phyloP scores from a whole-genome alignment of 2,888 invertebrate genomes.

The Glaucopsyche alexis region DNA sequence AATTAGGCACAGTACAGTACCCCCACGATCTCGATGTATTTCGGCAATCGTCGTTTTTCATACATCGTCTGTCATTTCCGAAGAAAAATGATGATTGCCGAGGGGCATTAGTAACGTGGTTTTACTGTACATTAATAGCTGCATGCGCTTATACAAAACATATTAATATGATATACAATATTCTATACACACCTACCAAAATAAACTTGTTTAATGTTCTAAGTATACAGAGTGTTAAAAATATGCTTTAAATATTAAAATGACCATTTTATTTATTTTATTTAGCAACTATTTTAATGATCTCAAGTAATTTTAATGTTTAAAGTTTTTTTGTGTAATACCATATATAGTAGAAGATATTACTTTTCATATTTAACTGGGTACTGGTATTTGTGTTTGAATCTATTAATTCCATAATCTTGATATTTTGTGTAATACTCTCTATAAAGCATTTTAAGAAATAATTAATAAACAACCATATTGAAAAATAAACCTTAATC shows the following conservation, averaged over 20 bases:
- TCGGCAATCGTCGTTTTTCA: no score
- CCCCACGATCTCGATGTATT: no score
- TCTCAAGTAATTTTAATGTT: no score
- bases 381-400: neutral
- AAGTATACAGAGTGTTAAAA: no score
- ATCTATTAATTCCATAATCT: neutral
- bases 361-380: neutral
- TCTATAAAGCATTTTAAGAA: neutral
- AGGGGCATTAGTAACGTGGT: no score
- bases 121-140: neutral
- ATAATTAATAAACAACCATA: neutral
- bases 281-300: no score
- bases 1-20: neutral
- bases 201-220: neutral
- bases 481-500: slow-evolving; percentile 13
- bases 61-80: no score
- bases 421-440: neutral
- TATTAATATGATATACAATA: slow-evolving; percentile 8
- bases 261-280: no score
- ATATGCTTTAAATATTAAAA: neutral
- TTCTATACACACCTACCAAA: slow-evolving; percentile 11
- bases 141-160: neutral
- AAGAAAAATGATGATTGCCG: no score
- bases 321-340: no score
- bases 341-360: no score